Base-by-base conservation (phyloP, 2,888 invertebrate species). In the Melieria omissa region DNA sequence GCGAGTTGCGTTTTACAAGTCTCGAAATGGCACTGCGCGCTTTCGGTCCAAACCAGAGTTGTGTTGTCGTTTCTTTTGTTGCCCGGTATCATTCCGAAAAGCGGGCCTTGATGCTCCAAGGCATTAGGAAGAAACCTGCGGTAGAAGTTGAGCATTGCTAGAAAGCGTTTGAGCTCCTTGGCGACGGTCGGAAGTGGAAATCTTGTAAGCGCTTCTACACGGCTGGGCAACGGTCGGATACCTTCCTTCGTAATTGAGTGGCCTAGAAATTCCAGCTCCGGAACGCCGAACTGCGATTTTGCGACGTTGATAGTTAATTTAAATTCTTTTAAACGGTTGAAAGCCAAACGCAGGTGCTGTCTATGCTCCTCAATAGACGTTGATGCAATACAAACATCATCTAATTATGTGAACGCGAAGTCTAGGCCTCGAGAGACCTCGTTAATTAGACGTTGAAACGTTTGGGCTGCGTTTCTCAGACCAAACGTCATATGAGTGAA, bases 11-110 rank as follows among this genome's bases (percentile, higher is more conserved):
- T 3, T 42, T 65, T 65, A 44, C 65, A 55, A 6, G 14, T 14
- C 16, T 49, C 47, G 29, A 63, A 63, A 4, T 85, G 81, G 1
- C 54, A 72, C 61, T 85, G 83, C 0, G 86, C 41, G 57, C 14
- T 57, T 57, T 61, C 61, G 8, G 42, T 61, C 57, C 58, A 67
- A 4, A 16, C 47, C 8, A 60, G 42, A 5, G 9, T 3, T 4
- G 60, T 47, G 8, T 58, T 58, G 42, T 67, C 60, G 29, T 67
- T 67, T 9, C 42, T 46, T 10, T 49, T 12, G 14, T 67, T 67
- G 1, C 60, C 67, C 5, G 47, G 49, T 5, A 49, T 14, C 58
- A 67, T 67, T 4, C 54, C n/a, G 42, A 65, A 65, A 10, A 73
- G 66, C 4, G 65, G 58, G 9, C 65, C 64, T 67, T 72, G 71